A percentile compares a stretch with the other conserved stretches of the same genome.
These are phyloP conservation scores for Mamestra brassicae DNA, from an alignment of 2,888 invertebrate species.

Conservation along the genomic window DNA sequence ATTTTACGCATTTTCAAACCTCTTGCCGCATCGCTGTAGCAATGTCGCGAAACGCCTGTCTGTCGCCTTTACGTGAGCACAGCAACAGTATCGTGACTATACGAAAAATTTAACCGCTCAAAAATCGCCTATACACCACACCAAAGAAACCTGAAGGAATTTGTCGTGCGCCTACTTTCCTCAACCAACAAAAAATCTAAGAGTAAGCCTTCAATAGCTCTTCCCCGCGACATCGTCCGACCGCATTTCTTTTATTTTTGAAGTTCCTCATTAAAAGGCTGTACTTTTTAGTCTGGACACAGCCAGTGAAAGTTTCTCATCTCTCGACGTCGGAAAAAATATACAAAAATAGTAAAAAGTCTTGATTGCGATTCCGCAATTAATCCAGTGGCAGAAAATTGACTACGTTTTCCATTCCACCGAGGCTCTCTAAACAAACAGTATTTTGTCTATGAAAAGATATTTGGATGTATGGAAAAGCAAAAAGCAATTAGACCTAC, in stretches of 20 bases:
- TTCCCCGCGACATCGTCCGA: constrained; percentile 48
- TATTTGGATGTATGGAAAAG: neutral
- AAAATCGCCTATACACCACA: neutral
- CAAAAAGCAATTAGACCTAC: constrained; percentile 1
- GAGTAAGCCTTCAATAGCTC: constrained; percentile 50
- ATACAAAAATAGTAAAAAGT: constrained; percentile 48
- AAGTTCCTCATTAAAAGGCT: constrained; percentile 60
- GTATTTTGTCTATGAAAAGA: neutral
- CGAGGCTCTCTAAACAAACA: neutral
- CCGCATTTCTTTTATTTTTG: constrained; percentile 60
- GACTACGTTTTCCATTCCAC: constrained; percentile 24
- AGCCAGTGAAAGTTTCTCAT: constrained; percentile 63
- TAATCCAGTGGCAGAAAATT: constrained; percentile 46
- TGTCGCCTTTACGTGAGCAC: neutral
- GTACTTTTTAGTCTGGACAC: constrained; percentile 56
- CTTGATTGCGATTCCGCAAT: constrained; percentile 44
- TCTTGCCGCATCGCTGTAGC: neutral
- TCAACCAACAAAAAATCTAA: constrained; percentile 25
- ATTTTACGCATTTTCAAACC: neutral
- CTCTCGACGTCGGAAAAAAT: constrained; percentile 45
- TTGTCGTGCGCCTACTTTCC: constrained; percentile 29
- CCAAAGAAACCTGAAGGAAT: constrained; percentile 14
- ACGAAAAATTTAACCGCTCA: neutral
- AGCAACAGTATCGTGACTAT: neutral
- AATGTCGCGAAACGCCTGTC: neutral